phyloP scores from a whole-genome alignment of 2,113 vertebrate species.

The Ranitomeya variabilis region DNA sequence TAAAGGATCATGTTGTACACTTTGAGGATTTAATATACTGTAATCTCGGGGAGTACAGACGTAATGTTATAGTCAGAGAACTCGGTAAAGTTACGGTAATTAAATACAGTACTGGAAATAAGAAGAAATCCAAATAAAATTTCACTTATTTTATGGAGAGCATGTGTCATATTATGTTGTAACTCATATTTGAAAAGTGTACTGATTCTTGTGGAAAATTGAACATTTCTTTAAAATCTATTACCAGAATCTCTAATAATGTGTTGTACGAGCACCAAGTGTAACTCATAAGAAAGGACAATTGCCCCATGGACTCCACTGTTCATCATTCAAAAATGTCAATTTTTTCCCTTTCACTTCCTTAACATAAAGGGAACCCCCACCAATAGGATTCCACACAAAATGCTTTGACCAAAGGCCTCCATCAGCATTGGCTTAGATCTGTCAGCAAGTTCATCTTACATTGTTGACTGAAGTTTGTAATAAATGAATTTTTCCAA shows the following conservation, averaged over 20 bases:
- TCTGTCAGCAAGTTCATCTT: too few relatives aligned
- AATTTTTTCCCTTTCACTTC: too few relatives aligned
- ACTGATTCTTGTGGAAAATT: neutral
- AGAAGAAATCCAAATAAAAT: neutral
- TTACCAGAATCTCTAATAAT: neutral
- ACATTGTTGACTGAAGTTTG: too few relatives aligned
- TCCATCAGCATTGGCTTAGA: too few relatives aligned
- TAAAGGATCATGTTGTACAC: neutral
- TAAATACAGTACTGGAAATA: neutral
- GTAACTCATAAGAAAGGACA: neutral
- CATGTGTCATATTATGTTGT: neutral
- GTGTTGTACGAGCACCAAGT: too few relatives aligned
- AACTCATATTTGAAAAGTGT: neutral
- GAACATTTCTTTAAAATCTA: neutral
- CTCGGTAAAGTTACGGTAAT: neutral
- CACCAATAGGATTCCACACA: too few relatives aligned
- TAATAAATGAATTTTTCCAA: too few relatives aligned
- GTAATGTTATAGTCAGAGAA: neutral
- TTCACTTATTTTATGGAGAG: neutral
- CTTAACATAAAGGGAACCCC: too few relatives aligned
- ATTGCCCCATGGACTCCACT: neutral
- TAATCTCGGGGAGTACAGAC: neutral
- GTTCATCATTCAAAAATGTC: too few relatives aligned
- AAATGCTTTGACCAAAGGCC: too few relatives aligned
- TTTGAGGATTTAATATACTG: neutral